phyloP scores from a whole-genome alignment of 2,888 invertebrate genomes.

The Amaurobius ferox region DNA sequence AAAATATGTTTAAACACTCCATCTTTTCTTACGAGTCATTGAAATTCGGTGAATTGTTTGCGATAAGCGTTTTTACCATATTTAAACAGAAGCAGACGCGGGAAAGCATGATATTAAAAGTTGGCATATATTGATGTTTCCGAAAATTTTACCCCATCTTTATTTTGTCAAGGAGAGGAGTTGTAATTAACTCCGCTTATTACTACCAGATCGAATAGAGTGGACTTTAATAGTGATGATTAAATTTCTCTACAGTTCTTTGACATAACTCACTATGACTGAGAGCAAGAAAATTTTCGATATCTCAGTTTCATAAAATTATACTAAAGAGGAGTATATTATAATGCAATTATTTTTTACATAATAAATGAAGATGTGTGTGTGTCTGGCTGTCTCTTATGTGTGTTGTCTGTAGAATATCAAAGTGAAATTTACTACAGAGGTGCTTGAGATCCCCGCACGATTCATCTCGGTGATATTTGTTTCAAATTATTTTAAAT shows the following conservation, averaged over 20 bases:
- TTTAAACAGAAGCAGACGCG: background rate
- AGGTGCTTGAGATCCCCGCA: no score
- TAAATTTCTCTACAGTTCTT: background rate
- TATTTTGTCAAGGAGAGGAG: constrained; percentile 9
- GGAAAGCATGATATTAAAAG: constrained; percentile 43
- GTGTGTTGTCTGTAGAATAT: no score
- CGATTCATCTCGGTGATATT: no score
- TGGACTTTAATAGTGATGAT: background rate
- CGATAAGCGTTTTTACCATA: no score
- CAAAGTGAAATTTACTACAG: no score
- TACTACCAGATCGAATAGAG: constrained; percentile 20
- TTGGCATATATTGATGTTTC: constrained; percentile 42
- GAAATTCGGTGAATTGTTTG: no score
- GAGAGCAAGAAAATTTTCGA: background rate
- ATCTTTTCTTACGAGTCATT: background rate
- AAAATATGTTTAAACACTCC: background rate
- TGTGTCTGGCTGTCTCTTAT: no score
- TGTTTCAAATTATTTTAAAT: no score
- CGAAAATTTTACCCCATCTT: constrained; percentile 30
- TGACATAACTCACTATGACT: background rate
- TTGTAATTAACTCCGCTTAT: constrained; percentile 49
- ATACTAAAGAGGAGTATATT: no score
- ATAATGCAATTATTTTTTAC: no score
- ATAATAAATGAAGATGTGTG: no score
- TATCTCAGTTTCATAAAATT: no score